phyloP scores from a whole-genome alignment of 2,888 invertebrate species.

The Acrobasis repandana region DNA sequence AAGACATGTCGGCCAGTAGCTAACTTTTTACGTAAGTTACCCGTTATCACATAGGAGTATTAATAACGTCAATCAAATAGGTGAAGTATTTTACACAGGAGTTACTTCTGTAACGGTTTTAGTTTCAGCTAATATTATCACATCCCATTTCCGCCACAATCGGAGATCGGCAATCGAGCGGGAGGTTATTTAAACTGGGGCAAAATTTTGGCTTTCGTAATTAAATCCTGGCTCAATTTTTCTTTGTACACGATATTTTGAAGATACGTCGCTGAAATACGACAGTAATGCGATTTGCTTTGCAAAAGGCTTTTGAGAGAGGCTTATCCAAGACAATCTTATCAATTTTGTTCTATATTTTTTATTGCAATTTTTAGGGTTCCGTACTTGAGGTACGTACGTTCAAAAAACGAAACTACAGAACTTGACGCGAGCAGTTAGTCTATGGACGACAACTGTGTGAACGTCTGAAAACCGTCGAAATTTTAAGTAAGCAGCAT shows the following conservation, averaged over 20 bases:
- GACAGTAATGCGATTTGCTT: not conserved
- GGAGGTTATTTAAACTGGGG: constrained; percentile 11
- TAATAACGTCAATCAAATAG: not conserved
- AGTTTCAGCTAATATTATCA: constrained; percentile 32
- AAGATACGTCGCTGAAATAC: not conserved
- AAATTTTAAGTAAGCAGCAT: too few relatives aligned
- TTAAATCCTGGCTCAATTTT: constrained; percentile 16
- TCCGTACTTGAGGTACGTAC: too few relatives aligned
- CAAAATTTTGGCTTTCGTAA: constrained; percentile 6
- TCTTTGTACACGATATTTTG: constrained; percentile 4
- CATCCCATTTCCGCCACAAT: constrained; percentile 31
- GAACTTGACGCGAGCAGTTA: too few relatives aligned
- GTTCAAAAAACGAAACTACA: too few relatives aligned
- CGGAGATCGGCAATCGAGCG: constrained; percentile 20
- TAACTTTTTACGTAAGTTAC: too few relatives aligned
- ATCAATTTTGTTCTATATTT: not conserved
- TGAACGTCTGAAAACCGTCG: too few relatives aligned
- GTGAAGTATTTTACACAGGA: not conserved
- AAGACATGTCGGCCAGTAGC: too few relatives aligned
- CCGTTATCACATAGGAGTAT: too few relatives aligned
- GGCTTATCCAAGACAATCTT: not conserved
- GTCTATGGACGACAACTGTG: too few relatives aligned
- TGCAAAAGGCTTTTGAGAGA: not conserved
- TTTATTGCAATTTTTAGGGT: not conserved
- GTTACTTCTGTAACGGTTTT: not conserved